These are phyloP conservation scores for Macropodus opercularis DNA, from an alignment of 2,797 vertebrate species.

Conservation along the genomic window DNA sequence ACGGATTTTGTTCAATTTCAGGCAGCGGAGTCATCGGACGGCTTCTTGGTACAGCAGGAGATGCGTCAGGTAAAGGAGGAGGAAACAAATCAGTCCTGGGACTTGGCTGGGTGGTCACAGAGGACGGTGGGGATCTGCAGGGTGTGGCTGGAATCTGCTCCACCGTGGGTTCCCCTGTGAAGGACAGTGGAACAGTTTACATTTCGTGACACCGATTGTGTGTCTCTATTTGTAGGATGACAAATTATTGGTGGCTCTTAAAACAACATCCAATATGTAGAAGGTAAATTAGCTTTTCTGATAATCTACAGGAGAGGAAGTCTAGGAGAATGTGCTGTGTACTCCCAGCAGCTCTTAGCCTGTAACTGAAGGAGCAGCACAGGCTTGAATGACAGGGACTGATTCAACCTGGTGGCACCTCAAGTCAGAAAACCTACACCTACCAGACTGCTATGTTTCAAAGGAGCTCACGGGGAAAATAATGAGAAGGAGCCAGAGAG, in stretches of 20 bases:
- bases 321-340: neutral
- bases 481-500: conserved; percentile 1
- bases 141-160: conserved; percentile 67
- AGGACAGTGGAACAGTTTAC: neutral
- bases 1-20: conserved; percentile 37
- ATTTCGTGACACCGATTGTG: too few species aligned
- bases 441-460: conserved; percentile 6
- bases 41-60: conserved; percentile 62
- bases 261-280: neutral
- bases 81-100: conserved; percentile 81
- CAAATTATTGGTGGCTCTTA: neutral
- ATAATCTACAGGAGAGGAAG: neutral
- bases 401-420: conserved; percentile 8
- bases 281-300: neutral
- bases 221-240: neutral
- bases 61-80: conserved; percentile 53
- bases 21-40: conserved; percentile 41
- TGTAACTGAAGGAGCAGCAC: neutral
- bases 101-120: conserved; percentile 87
- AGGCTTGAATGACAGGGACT: conserved; percentile 11
- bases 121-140: conserved; percentile 25
- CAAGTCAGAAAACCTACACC: neutral
- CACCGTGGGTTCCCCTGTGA: conserved; percentile 75
- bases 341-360: neutral
- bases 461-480: neutral